Percentiles rank a stretch among this genome's conserved stretches.
Evolutionary conservation across 2,888 invertebrate species (phyloP).

Genomic region (Xestoiulus laeticollis): DNA sequence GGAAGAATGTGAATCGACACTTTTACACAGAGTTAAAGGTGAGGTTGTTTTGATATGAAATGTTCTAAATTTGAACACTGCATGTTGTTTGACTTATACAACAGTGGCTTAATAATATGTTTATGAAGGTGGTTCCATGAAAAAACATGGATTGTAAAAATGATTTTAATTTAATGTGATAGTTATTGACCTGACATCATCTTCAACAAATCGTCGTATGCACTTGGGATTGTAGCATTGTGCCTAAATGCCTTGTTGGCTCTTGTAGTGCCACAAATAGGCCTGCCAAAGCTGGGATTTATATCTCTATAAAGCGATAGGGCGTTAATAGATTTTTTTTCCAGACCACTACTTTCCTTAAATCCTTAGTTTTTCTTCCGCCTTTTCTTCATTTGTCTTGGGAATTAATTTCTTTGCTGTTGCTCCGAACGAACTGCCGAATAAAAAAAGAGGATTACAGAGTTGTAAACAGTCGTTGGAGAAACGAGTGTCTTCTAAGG

Average conservation of each 20-base stretch:
- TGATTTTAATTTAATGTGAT: too few relatives aligned
- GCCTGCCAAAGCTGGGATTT: not conserved
- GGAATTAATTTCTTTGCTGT: conserved; percentile 14
- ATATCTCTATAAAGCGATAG: not conserved
- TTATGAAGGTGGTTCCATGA: too few relatives aligned
- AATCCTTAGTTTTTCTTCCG: conserved; percentile 19
- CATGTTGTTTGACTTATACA: too few relatives aligned
- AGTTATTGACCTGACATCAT: not conserved
- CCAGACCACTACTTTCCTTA: conserved; percentile 13
- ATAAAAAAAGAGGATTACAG: conserved; percentile 17
- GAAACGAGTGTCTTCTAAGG: not conserved
- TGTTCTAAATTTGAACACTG: not conserved
- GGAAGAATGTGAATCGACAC: too few relatives aligned
- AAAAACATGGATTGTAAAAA: too few relatives aligned
- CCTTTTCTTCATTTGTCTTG: conserved; percentile 34
- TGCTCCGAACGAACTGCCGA: not conserved
- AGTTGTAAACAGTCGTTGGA: conserved; percentile 7
- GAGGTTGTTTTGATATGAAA: not conserved
- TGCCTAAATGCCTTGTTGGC: not conserved
- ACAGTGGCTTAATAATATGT: too few relatives aligned
- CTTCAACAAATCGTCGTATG: not conserved
- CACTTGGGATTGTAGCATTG: not conserved
- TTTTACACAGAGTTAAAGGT: not conserved
- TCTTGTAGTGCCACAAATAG: not conserved
- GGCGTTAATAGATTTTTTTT: conserved; percentile 30